A percentile compares a stretch with the other conserved stretches of the same genome.
Evolutionary conservation across 2,113 vertebrate genomes (phyloP).

Genomic region (Climacteris rufus): DNA sequence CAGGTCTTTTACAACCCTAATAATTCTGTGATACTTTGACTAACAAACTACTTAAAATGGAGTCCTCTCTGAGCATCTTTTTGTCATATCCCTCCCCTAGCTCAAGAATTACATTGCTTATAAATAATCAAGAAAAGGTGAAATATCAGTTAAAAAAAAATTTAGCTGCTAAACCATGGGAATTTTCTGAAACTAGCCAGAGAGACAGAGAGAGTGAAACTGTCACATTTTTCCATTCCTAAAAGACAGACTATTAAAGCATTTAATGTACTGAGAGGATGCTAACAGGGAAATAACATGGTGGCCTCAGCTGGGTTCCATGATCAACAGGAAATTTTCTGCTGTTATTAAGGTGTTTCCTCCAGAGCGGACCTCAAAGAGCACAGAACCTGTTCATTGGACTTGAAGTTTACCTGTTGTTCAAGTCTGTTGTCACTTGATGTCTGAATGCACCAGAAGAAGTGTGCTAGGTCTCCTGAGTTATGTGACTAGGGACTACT

Average conservation of each 20-base stretch:
- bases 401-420: not conserved
- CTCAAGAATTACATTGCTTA: not conserved
- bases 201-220: too few species aligned
- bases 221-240: not conserved
- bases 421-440: rapidly evolving
- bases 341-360: not conserved
- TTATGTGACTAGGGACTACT: not conserved
- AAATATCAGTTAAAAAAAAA: not conserved
- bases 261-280: not conserved
- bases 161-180: not conserved
- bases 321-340: not conserved
- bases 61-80: not conserved
- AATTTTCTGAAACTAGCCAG: not conserved
- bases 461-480: not conserved
- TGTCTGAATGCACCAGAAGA: not conserved
- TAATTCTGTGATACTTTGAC: not conserved
- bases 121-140: not conserved
- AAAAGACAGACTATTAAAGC: not conserved
- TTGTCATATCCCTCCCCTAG: not conserved
- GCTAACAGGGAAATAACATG: not conserved
- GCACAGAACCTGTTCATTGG: not conserved
- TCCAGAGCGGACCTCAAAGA: not conserved
- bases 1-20: not conserved
- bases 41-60: not conserved
- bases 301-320: not conserved